Conservation (phyloP, 2,797 vertebrate species). For the Alectoris magna region DNA sequence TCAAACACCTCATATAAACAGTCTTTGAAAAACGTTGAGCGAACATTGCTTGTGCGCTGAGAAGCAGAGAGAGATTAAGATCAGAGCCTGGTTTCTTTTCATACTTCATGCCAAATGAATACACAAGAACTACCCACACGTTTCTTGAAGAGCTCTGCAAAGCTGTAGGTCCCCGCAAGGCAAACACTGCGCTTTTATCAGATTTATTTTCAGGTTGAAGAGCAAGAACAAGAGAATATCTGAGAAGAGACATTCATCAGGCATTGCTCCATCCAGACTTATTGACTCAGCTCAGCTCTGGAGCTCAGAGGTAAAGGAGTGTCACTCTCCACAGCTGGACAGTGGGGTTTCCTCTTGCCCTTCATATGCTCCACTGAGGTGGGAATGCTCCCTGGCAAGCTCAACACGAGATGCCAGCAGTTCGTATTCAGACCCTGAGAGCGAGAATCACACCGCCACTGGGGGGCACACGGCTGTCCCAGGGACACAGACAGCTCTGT, state of each 20-base stretch:
- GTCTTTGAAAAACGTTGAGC: conserved; percentile 97
- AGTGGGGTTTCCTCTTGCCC: neutral
- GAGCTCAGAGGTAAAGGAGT: neutral
- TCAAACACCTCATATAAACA: conserved; percentile 97
- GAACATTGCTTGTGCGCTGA: conserved; percentile 93
- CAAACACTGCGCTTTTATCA: neutral
- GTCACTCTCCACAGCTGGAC: neutral
- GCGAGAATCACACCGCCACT: no score
- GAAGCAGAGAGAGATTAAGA: conserved; percentile 3
- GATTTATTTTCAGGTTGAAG: neutral
- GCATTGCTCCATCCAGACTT: neutral
- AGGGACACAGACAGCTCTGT: neutral
- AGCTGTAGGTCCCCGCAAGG: neutral
- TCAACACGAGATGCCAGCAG: neutral
- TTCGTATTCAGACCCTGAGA: neutral
- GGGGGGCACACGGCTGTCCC: no score
- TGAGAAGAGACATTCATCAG: neutral
- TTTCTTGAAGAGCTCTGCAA: neutral
- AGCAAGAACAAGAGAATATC: neutral
- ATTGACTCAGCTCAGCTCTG: neutral
- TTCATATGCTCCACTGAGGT: no score
- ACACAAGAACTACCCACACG: fast-evolving
- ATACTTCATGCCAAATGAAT: fast-evolving
- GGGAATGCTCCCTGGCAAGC: neutral
- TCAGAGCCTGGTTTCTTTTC: neutral